Evolutionary conservation across 1,140 invertebrate species (phyloP).

Genomic region (Leguminivora glycinivorella): DNA sequence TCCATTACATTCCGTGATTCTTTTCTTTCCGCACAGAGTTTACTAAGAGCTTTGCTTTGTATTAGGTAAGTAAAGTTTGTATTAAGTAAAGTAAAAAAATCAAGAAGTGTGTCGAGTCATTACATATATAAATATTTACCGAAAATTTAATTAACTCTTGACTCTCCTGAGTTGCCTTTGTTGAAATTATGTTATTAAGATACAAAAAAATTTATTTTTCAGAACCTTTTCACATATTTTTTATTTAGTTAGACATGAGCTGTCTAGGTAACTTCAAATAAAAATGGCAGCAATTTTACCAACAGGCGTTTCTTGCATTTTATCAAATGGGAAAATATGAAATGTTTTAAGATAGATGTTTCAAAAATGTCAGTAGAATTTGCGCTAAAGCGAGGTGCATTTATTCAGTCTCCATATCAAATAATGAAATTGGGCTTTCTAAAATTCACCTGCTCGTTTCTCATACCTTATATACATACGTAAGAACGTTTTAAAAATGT

Average conservation of each 20-base stretch:
- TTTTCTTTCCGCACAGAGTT: too few species aligned
- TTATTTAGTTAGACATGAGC: neutral
- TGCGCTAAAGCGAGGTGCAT: neutral
- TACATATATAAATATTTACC: too few species aligned
- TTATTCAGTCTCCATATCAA: neutral
- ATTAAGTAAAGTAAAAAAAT: too few species aligned
- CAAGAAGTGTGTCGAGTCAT: too few species aligned
- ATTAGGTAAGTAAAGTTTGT: too few species aligned
- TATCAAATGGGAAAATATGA: neutral
- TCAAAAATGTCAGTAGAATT: neutral
- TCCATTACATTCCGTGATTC: too few species aligned
- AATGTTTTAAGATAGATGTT: conserved; percentile 4
- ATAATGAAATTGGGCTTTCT: neutral
- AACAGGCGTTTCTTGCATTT: neutral
- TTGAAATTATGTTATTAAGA: too few species aligned
- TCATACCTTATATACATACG: neutral
- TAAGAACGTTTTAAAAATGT: neutral
- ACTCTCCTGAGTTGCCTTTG: too few species aligned
- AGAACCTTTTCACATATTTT: neutral
- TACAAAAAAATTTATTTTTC: neutral
- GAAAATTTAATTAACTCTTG: too few species aligned
- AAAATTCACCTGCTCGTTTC: neutral
- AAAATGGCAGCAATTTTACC: conserved; percentile 1
- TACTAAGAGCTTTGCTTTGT: too few species aligned
- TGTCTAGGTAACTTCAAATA: neutral